phyloP scores from a whole-genome alignment of 2,888 invertebrate species.

The Eudasyphora cyanicolor region DNA sequence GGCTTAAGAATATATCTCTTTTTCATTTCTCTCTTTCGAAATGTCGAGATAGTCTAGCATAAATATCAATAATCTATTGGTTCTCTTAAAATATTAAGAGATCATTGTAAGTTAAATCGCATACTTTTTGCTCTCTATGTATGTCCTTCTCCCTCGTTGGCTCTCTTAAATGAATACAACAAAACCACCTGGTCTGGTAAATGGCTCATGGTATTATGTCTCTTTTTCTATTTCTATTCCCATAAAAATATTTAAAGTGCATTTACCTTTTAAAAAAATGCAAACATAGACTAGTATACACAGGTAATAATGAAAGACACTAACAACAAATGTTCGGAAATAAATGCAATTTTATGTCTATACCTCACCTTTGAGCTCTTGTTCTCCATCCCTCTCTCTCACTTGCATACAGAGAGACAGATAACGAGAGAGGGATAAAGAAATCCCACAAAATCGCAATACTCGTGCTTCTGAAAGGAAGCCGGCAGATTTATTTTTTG shows the following conservation, averaged over 20 bases:
- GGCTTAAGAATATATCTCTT: too few relatives aligned
- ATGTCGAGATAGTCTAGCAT: neutral
- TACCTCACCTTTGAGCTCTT: neutral
- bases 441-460: slow-evolving; percentile 12
- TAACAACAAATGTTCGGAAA: neutral
- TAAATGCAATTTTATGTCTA: slow-evolving; percentile 50
- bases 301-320: slow-evolving; percentile 41
- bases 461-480: neutral
- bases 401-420: neutral
- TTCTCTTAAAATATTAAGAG: slow-evolving; percentile 25
- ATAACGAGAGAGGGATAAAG: neutral
- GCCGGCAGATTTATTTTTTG: slow-evolving; percentile 7
- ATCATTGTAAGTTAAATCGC: too few relatives aligned
- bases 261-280: slow-evolving; percentile 57
- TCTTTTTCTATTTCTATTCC: slow-evolving; percentile 4
- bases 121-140: neutral
- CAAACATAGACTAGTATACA: neutral
- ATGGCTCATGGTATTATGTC: neutral
- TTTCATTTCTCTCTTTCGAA: too few relatives aligned
- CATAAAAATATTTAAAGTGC: slow-evolving; percentile 49
- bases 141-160: neutral
- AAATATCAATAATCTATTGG: neutral
- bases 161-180: neutral
- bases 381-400: neutral
- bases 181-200: neutral